Percentiles rank a stretch among this genome's conserved stretches.
Conservation (phyloP, 1,140 invertebrate genomes). For the Laodelphax striatellus region DNA sequence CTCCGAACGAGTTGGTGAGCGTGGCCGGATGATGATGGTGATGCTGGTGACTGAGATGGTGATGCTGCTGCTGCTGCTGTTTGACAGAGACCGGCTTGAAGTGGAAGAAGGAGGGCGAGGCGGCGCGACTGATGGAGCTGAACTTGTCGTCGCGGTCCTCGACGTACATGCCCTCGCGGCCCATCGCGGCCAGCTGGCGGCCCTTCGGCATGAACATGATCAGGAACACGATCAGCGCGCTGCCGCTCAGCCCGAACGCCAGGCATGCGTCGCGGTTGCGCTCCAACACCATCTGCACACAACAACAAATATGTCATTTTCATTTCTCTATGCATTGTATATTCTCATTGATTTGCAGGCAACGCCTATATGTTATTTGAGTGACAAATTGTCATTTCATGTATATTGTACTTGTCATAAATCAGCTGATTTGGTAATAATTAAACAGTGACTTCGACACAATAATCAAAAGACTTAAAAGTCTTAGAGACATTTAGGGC, state of each 20-base stretch:
- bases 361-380: too few relatives aligned
- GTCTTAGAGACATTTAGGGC: too few relatives aligned
- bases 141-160: constrained; percentile 65
- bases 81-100: constrained; percentile 68
- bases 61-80: constrained; percentile 11
- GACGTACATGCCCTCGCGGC: constrained; percentile 63
- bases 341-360: too few relatives aligned
- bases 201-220: constrained; percentile 92
- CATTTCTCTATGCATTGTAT: too few relatives aligned
- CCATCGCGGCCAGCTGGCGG: constrained; percentile 79
- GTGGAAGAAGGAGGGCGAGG: constrained; percentile 80
- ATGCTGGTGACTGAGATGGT: not conserved
- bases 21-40: not conserved
- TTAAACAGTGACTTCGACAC: too few relatives aligned
- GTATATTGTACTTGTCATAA: too few relatives aligned
- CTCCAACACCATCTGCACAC: constrained; percentile 45
- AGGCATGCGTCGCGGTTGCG: constrained; percentile 74
- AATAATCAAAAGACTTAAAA: too few relatives aligned
- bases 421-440: too few relatives aligned
- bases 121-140: constrained; percentile 61
- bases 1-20: constrained; percentile 20
- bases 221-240: constrained; percentile 71
- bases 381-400: too few relatives aligned
- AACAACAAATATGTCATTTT: not conserved
- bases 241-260: constrained; percentile 73